Evolutionary conservation across 1,140 invertebrate species (phyloP).

Genomic region (Micrasema minimum): DNA sequence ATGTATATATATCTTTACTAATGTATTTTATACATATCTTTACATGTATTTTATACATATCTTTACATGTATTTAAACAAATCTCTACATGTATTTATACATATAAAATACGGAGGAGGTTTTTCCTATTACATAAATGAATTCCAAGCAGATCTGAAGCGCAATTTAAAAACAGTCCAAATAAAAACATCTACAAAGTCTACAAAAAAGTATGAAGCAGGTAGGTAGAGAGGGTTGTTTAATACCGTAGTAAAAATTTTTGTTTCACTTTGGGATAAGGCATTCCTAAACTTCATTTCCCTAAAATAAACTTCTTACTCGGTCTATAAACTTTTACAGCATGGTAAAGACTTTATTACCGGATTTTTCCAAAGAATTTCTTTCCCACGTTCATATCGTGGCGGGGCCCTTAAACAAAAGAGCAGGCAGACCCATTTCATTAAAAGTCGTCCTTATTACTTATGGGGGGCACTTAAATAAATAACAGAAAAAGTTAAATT

Average conservation of each 20-base stretch:
- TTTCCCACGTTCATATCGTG: conserved; percentile 3
- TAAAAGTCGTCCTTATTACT: conserved; percentile 5
- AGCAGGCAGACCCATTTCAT: conserved; percentile 5
- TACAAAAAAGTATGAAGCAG: too few species aligned
- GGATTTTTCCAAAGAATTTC: conserved; percentile 11
- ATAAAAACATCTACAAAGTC: too few species aligned
- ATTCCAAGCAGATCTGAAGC: too few species aligned
- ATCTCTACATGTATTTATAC: too few species aligned
- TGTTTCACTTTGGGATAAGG: background rate
- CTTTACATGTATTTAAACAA: too few species aligned
- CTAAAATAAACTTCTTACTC: conserved; percentile 16
- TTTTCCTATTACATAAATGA: too few species aligned
- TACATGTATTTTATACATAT: too few species aligned
- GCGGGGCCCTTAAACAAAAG: background rate
- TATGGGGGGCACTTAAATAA: background rate
- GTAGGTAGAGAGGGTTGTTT: background rate
- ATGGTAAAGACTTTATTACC: conserved; percentile 19
- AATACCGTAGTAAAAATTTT: background rate
- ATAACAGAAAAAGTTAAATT: background rate
- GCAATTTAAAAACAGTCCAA: too few species aligned
- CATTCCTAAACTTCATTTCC: conserved; percentile 5
- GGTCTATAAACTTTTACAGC: conserved; percentile 12
- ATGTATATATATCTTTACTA: too few species aligned
- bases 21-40: too few species aligned
- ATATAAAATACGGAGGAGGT: too few species aligned